Percentiles rank a stretch among this genome's conserved stretches.
These are phyloP conservation scores for Macroramphosus scolopax DNA, from an alignment of 2,797 vertebrate species.

Conservation along the genomic window DNA sequence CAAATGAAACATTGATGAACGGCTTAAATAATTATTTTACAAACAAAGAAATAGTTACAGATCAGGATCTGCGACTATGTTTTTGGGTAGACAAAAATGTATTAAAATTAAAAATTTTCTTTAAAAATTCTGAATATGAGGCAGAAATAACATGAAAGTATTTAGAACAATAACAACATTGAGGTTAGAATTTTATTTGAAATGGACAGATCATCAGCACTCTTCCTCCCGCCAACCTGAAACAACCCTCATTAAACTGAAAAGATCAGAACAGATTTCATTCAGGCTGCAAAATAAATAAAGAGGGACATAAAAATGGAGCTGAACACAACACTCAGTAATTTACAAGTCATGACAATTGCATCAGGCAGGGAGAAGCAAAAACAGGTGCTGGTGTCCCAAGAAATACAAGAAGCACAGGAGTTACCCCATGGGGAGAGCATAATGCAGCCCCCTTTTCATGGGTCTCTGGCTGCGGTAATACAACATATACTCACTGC, in stretches of 20 bases:
- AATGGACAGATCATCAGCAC: too few species aligned
- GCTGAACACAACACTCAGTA: constrained; percentile 31
- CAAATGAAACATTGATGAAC: neutral
- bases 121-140: neutral
- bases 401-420: constrained; percentile 66
- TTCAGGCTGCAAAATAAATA: constrained; percentile 15
- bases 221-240: too few species aligned
- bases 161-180: too few species aligned
- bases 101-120: neutral
- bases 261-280: constrained; percentile 3
- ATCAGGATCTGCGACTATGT: too few species aligned
- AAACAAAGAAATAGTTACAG: neutral
- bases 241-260: too few species aligned
- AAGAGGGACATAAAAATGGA: constrained; percentile 18
- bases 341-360: constrained; percentile 35
- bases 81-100: too few species aligned
- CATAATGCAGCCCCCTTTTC: constrained; percentile 61
- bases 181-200: too few species aligned
- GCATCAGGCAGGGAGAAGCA: constrained; percentile 27
- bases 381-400: constrained; percentile 68
- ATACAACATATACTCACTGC: constrained; percentile 39
- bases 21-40: neutral
- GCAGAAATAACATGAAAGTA: neutral
- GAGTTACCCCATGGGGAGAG: constrained; percentile 60
- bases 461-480: constrained; percentile 58